Percentiles rank a stretch among this genome's conserved stretches.
Evolutionary conservation across 2,113 vertebrate species (phyloP).

Genomic region (Odocoileus virginianus): DNA sequence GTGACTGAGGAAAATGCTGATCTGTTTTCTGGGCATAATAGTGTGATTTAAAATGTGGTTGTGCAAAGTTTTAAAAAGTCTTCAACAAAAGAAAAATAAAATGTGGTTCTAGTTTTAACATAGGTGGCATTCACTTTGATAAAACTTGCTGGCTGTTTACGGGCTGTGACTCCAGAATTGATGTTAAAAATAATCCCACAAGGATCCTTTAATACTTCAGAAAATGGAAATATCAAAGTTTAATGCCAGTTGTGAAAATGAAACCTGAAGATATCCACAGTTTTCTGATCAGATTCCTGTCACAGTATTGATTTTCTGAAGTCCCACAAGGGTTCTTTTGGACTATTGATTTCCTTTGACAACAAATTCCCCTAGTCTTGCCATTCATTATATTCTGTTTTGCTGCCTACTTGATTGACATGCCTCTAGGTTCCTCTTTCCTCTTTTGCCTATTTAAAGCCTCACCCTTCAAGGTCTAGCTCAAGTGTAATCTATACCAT

Average conservation of each 20-base stretch:
- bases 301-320: conserved; percentile 48
- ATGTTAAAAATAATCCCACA: conserved; percentile 56
- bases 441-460: neutral
- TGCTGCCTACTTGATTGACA: neutral
- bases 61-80: neutral
- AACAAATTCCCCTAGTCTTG: neutral
- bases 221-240: conserved; percentile 50
- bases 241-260: conserved; percentile 14
- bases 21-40: conserved; percentile 10
- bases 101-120: conserved; percentile 19
- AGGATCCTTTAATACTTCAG: conserved; percentile 32
- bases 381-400: neutral
- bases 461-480: neutral
- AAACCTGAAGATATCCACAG: conserved; percentile 23
- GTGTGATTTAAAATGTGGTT: conserved; percentile 39
- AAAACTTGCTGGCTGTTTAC: neutral
- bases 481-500: neutral
- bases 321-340: neutral
- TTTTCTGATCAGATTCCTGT: conserved; percentile 45
- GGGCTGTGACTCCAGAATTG: conserved; percentile 31
- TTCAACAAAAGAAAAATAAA: conserved; percentile 15
- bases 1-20: neutral
- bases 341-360: conserved; percentile 14
- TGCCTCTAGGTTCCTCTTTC: neutral
- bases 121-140: conserved; percentile 38